Evolutionary conservation across 2,113 vertebrate genomes (phyloP), one percentile per base, ranked within the genome.

Genomic region (Agapornis roseicollis): DNA sequence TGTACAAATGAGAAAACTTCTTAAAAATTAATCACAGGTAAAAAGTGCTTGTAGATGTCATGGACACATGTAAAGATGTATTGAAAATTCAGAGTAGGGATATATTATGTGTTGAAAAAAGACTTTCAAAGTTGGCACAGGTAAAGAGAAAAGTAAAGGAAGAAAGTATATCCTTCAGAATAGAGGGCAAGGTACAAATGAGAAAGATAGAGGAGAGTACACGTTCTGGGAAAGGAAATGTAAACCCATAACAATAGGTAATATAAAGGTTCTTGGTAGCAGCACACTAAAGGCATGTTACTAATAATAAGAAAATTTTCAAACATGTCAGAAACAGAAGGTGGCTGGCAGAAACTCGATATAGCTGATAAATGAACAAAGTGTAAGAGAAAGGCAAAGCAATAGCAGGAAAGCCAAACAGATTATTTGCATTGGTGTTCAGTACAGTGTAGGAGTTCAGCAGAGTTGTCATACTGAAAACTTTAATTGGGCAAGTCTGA

Each of bases 271-370:
- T 85, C n/a, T 70, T 90, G n/a, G 50, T 49, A 80, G 72, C 60
- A 85, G 64, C 53, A 73, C 37, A 42, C 31, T 46, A 52, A 88
- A 88, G 46, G 49, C 37, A 10, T 80, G 23, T 27, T 80, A 44
- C 31, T 33, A 72, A 88, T 63, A 87, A 84, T 16, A 53, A 61
- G 42, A 65, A 85, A 4, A 73, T 64, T 80, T 86, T 88, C 64
- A 93, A 92, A 90, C 46, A 35, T 42, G 13, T 86, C 46, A 88
- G 66, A 77, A 90, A 42, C 46, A 92, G 94, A 93, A 94, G 69
- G 83, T 74, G 23, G 3, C 60, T 84, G 90, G 37, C 60, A 94
- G 90, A 66, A 91, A 63, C 24, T 66, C 49, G 19, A 33, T 13
- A 13, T 4, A 78, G 77, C 80, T 86, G 69, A 35, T 68, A 86